phyloP scores from a whole-genome alignment of 2,888 invertebrate species.

The Chrysopilus asiliformis region DNA sequence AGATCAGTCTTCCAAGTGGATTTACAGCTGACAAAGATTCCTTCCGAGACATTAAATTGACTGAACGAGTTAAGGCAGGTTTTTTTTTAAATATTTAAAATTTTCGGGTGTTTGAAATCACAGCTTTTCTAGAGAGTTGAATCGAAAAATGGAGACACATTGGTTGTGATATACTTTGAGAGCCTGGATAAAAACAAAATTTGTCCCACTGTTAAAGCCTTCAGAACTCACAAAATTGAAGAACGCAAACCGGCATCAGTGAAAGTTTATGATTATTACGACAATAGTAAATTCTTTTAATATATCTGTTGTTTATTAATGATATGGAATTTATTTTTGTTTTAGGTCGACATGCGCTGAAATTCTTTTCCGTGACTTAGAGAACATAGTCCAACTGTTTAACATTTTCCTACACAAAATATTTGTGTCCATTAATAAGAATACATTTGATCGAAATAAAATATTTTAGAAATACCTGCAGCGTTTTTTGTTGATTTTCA shows the following conservation, averaged over 20 bases:
- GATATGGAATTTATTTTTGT: conserved; percentile 10
- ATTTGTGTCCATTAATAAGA: too few relatives aligned
- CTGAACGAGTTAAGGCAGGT: too few relatives aligned
- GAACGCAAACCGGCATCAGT: conserved; percentile 77
- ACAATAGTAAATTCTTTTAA: conserved; percentile 55
- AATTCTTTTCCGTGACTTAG: conserved; percentile 54
- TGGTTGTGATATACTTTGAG: conserved; percentile 59
- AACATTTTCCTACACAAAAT: too few relatives aligned
- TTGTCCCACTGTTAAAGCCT: conserved; percentile 74
- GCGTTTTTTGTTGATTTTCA: too few relatives aligned
- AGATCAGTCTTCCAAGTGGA: too few relatives aligned
- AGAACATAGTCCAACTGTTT: conserved; percentile 68
- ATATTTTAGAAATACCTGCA: too few relatives aligned
- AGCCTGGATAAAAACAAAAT: conserved; percentile 47
- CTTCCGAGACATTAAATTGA: too few relatives aligned
- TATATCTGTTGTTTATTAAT: too few relatives aligned
- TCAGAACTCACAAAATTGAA: conserved; percentile 70
- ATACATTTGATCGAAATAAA: too few relatives aligned
- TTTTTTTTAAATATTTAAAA: too few relatives aligned
- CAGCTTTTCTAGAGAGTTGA: conserved; percentile 39
- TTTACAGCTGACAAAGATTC: too few relatives aligned
- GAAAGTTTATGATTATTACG: conserved; percentile 80
- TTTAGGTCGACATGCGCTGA: conserved; percentile 59
- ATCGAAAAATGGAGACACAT: conserved; percentile 47
- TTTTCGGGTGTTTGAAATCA: not conserved